These are phyloP conservation scores for Excalfactoria chinensis DNA, from an alignment of 2,113 vertebrate species.

Conservation along the genomic window DNA sequence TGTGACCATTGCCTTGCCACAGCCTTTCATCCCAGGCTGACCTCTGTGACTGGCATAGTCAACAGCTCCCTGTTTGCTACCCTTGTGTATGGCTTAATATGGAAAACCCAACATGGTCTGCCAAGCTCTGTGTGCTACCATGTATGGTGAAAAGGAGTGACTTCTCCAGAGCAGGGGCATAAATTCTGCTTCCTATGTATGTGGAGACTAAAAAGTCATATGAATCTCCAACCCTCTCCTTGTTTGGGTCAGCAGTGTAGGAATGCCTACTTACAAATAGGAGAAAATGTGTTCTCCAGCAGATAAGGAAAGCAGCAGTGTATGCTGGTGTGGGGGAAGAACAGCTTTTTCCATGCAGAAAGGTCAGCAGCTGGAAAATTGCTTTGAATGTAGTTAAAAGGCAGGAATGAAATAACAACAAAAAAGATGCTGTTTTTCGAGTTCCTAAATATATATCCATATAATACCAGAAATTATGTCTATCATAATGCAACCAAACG, in stretches of 20 bases:
- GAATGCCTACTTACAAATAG: conserved; percentile 50
- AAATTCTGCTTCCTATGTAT: conserved; percentile 52
- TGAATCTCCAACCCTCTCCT: conserved; percentile 18
- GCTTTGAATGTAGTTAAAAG: background rate
- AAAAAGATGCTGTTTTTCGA: background rate
- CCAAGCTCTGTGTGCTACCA: conserved; percentile 64
- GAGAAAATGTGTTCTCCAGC: conserved; percentile 3
- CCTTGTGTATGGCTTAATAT: conserved; percentile 78
- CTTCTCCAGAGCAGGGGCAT: conserved; percentile 47
- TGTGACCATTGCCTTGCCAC: fast-evolving
- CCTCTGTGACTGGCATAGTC: background rate
- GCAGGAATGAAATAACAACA: background rate
- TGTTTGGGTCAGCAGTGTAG: conserved; percentile 36
- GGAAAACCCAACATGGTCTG: conserved; percentile 67
- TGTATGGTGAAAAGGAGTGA: conserved; percentile 79
- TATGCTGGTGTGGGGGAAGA: background rate
- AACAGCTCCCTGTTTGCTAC: conserved; percentile 73
- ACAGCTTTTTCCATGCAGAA: conserved; percentile 8
- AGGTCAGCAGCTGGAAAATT: background rate
- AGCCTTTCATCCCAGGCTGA: background rate
- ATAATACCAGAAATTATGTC: background rate
- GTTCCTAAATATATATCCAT: background rate
- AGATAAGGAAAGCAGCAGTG: conserved; percentile 41
- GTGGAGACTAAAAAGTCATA: conserved; percentile 55
- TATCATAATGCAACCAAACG: background rate